phyloP scores from a whole-genome alignment of 2,797 vertebrate genomes.

The Philypnodon macrostomus region DNA sequence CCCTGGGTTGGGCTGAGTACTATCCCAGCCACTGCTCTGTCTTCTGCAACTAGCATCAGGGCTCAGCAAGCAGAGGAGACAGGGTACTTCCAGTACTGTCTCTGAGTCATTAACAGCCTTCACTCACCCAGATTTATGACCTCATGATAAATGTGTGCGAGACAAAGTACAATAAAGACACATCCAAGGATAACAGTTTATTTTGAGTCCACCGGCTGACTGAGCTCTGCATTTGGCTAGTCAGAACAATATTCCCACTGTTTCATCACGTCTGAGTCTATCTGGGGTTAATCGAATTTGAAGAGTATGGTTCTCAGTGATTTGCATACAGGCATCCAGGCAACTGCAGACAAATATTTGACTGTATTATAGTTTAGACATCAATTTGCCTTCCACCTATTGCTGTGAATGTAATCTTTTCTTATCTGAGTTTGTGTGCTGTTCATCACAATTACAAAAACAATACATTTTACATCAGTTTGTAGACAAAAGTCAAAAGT shows the following conservation, averaged over 20 bases:
- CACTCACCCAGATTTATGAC: constrained; percentile 70
- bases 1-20: constrained; percentile 68
- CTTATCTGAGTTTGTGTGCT: too few relatives aligned
- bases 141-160: constrained; percentile 68
- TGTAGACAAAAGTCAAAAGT: too few relatives aligned
- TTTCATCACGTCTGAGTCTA: constrained; percentile 14
- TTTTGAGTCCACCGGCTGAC: constrained; percentile 45
- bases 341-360: background rate
- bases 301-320: too few relatives aligned
- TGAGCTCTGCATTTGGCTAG: constrained; percentile 18
- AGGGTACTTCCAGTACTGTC: constrained; percentile 63
- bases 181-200: constrained; percentile 72
- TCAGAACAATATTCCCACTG: constrained; percentile 13
- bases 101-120: constrained; percentile 69
- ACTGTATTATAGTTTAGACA: background rate
- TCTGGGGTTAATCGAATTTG: background rate
- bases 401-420: too few relatives aligned
- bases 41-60: constrained; percentile 58
- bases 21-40: constrained; percentile 65
- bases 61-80: constrained; percentile 45
- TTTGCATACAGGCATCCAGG: background rate
- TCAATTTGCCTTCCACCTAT: background rate
- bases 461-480: too few relatives aligned
- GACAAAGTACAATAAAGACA: constrained; percentile 72
- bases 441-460: too few relatives aligned